Base-by-base conservation (phyloP, 2,888 invertebrate genomes). In the Napeogenes sylphis region DNA sequence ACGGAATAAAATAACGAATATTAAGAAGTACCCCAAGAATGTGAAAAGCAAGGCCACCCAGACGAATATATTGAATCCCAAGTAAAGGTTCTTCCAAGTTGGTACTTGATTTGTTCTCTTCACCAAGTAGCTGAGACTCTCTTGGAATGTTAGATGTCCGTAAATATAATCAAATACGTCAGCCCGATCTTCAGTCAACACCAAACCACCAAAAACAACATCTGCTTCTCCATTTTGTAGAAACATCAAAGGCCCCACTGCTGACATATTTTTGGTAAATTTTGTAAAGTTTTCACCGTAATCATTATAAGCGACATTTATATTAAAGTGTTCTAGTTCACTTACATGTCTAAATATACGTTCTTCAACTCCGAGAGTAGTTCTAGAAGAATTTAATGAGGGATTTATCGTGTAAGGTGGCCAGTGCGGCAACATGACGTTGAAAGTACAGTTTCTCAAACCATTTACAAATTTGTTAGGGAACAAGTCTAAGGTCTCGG, bases 391-490 rank as follows among this genome's bases (percentile, higher is more conserved):
- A 4, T 65, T 55, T 42, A 58, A 33, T 0, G 58, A 54, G 2
- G 68, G 77, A 51, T 81, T 63, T 2, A 83, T 72, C 0, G 66
- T 63, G 54, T 72, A 83, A 0, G 85, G 87, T 12, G 84, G 83
- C 71, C 80, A 77, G 55, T 85, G 75, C 0, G 80, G 59, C 0
- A 76, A 63, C 2, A 73, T 71, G 1, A 77, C 76, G 42, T 66
- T 76, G 21, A 86, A 70, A 1, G 76, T 78, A 64, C 86, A 87
- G 45, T 80, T 80, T 47, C 65, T 73, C 3, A 87, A 68, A 21
- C 77, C 79, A 1, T 71, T 80, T 4, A 70, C 64, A 3, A 75
- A 58, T 72, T 81, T 84, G 4, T 74, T 35, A 5, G 77, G 75
- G 62, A 74, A 82, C 12, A 83, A 64, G 45, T 71, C 14, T 33